Base-by-base conservation (phyloP, 2,113 vertebrate species). In the Zosterops lateralis region DNA sequence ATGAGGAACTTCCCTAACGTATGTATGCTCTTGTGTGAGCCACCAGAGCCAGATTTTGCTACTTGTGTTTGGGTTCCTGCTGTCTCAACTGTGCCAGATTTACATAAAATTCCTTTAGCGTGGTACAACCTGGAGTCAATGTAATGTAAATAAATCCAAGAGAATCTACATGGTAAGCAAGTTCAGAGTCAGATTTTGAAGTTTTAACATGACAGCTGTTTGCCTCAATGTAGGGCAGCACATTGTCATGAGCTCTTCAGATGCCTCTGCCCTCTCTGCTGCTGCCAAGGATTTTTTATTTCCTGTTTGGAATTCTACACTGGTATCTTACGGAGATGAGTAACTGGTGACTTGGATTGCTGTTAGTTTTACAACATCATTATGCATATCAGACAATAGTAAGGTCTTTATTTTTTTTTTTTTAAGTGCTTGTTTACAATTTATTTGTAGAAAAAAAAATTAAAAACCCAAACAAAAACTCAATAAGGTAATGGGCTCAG, bases 21-120 rank as follows among this genome's bases (percentile, higher is more conserved):
- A 32, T 0, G 0, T 5, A 5, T 31, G 18, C 11, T 76, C n/a
- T 10, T 5, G 7, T 29, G 36, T 54, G 10, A 86, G 20, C 26
- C 2, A 3, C 68, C 5, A 71, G 14, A 88, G 34, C 1, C 22
- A 38, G 14, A 62, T 56, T 47, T 42, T 68, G 26, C 17, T 42
- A 73, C 10, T 29, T 0, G 0, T 32, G 6, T 7, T 77, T 61
- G 50, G 10, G 16, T 61, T 80, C 31, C 42, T 32, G 10, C 14
- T 79, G 22, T n/a, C 20, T 60, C 48, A 79, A 28, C 7, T 21
- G 16, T 38, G 26, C 19, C 22, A 14, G 8, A 45, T 53, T 79
- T 75, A 51, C 38, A 77, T 42, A 32, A 66, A 73, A 44, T 2
- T 44, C 14, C 7, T 61, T 36, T 25, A 31, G 21, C 10, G 9